These are phyloP conservation scores for Chionoecetes opilio DNA, from an alignment of 1,140 invertebrate genomes.

Conservation along the genomic window DNA sequence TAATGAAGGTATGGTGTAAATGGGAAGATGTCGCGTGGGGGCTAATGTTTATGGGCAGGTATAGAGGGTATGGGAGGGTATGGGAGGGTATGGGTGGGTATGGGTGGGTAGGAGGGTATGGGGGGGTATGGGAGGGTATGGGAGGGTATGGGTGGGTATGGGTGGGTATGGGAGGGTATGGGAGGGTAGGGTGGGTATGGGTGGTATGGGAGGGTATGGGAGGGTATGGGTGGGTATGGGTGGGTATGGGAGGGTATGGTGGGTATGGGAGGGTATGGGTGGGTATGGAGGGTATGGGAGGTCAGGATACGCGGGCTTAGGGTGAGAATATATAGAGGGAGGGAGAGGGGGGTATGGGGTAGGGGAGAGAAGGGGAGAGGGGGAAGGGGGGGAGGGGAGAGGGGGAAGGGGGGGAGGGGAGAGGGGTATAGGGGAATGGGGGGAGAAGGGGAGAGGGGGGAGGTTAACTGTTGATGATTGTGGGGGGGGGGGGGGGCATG, in stretches of 20 bases:
- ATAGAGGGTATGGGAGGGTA: not conserved
- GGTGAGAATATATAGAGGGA: no score
- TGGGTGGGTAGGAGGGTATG: not conserved
- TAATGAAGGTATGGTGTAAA: not conserved
- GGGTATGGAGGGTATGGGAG: no score
- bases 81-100: no score
- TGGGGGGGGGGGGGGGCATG: not conserved
- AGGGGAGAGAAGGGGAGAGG: not conserved
- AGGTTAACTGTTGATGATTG: not conserved
- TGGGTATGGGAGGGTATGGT: no score
- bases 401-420: not conserved
- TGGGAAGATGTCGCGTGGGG: conserved; percentile 13
- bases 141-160: not conserved
- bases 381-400: not conserved
- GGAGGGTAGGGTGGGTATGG: not conserved
- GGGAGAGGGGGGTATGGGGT: no score
- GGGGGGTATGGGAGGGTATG: not conserved
- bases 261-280: no score
- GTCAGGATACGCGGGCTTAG: no score
- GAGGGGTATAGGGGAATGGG: not conserved
- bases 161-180: not conserved
- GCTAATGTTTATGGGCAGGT: not conserved
- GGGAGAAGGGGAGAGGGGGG: no score
- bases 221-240: no score
- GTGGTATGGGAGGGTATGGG: no score